phyloP scores from a whole-genome alignment of 2,113 vertebrate species.

The Pongo pygmaeus region DNA sequence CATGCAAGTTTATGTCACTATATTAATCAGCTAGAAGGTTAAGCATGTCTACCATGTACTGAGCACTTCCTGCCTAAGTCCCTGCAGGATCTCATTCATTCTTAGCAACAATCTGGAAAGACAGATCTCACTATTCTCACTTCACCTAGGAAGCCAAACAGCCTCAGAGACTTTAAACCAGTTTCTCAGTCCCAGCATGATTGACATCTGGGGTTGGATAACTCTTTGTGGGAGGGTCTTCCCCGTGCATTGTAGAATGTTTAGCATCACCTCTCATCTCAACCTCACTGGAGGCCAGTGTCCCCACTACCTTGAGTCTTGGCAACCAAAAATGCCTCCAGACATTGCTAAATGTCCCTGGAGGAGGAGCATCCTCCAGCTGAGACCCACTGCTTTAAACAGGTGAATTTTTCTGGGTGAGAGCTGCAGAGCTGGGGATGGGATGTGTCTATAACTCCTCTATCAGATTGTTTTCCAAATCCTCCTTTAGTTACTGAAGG shows the following conservation, averaged over 20 bases:
- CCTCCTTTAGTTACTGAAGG: accelerated
- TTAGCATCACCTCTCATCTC: no score
- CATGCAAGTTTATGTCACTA: background rate
- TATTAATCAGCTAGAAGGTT: background rate
- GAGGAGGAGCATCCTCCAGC: no score
- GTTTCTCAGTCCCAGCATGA: background rate
- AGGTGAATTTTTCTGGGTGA: accelerated
- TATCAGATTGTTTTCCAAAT: background rate
- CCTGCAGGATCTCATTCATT: background rate
- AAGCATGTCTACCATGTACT: background rate
- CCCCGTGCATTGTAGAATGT: accelerated
- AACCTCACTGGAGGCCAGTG: background rate
- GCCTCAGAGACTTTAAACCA: background rate
- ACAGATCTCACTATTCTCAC: background rate
- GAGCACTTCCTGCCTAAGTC: background rate
- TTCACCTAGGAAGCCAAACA: background rate
- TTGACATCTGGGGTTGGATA: background rate
- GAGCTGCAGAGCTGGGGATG: background rate
- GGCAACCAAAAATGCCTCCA: background rate
- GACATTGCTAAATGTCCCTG: background rate
- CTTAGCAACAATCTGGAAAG: background rate
- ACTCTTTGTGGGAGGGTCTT: no score
- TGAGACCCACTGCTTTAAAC: background rate
- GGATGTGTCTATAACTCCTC: background rate
- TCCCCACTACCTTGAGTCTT: background rate